A percentile compares a stretch with the other conserved stretches of the same genome.
phyloP scores from a whole-genome alignment of 2,797 vertebrate species.

The Chromobotia macracanthus region DNA sequence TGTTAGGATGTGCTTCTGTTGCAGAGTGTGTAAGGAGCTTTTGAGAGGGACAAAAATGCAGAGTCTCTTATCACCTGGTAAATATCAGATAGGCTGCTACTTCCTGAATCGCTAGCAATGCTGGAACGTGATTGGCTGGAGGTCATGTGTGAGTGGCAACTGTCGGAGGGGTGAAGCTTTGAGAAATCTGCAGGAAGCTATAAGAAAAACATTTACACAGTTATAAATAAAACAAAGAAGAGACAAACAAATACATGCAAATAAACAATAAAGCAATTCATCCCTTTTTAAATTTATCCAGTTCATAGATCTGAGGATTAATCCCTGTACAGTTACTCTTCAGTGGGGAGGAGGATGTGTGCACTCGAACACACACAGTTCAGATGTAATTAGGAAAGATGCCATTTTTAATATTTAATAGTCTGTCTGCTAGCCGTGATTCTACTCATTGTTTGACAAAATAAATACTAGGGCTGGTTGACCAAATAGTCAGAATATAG shows the following conservation, averaged over 20 bases:
- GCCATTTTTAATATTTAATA: no score
- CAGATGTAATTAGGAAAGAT: no score
- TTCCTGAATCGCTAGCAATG: slow-evolving; percentile 99
- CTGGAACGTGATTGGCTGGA: slow-evolving; percentile 99
- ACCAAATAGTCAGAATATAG: neutral
- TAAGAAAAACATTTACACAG: slow-evolving; percentile 56
- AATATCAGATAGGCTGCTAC: slow-evolving; percentile 99
- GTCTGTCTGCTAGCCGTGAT: no score
- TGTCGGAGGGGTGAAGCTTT: slow-evolving; percentile 97
- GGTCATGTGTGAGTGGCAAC: slow-evolving; percentile 96
- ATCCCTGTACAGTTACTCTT: slow-evolving; percentile 66
- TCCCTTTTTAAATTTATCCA: slow-evolving; percentile 39
- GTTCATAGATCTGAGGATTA: slow-evolving; percentile 52
- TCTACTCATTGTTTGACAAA: no score
- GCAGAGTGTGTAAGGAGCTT: slow-evolving; percentile 17
- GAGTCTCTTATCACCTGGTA: slow-evolving; percentile 86
- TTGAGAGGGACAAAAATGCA: neutral
- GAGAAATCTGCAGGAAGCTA: slow-evolving; percentile 99
- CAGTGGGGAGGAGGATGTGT: slow-evolving; percentile 56
- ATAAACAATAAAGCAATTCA: neutral
- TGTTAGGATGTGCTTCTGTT: slow-evolving; percentile 25
- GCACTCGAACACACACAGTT: neutral
- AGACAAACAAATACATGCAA: neutral
- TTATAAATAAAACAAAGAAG: slow-evolving; percentile 44
- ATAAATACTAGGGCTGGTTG: neutral